Evolutionary conservation across 2,888 invertebrate genomes (phyloP), one percentile per base, ranked within the genome.

Genomic region (Lasioglossum oenotherae): DNA sequence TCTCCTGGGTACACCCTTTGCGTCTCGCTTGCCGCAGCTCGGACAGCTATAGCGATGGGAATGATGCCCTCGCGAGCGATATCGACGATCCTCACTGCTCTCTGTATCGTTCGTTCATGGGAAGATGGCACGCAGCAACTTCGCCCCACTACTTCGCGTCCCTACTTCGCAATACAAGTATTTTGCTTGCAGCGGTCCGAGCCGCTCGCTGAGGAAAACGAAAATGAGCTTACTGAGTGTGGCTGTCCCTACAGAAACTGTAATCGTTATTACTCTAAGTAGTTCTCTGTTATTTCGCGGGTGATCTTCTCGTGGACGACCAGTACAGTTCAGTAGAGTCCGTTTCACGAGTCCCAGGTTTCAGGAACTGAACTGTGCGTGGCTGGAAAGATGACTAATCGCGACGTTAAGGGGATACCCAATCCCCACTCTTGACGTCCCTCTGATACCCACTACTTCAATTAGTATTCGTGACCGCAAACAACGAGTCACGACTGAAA

Each of bases 1-100:
- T 80, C 78, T 81, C 85, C 23, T 23, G 23, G 53, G 53, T 23
- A 10, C 78, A 27, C 78, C 69, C 79, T 86, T 85, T 82, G 84
- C 83, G 84, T 84, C 83, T 77, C 78, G 38, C 60, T 85, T 23
- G 73, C 57, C 79, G 60, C 53, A 35, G 57, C 64, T 44, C 41
- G 72, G 31, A 35, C 35, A 41, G 27, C 31, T 44, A 44, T 72
- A 84, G 84, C 53, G 67, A 83, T 79, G 84, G 84, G 64, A 79
- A 78, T 71, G 71, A 84, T 44, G 78, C 78, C 60, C 78, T 83
- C 75, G 64, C 78, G 78, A 74, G 46, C 64, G 41, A 69, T 69
- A 69, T 69, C 69, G 38, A 69, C 69, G 69, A 38, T 69, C 67
- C 27, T 60, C 60, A 0, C 60, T 27, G 27, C 60, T 27, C 27